Evolutionary conservation across 2,888 invertebrate genomes (phyloP).

Genomic region (Acleris cristana): DNA sequence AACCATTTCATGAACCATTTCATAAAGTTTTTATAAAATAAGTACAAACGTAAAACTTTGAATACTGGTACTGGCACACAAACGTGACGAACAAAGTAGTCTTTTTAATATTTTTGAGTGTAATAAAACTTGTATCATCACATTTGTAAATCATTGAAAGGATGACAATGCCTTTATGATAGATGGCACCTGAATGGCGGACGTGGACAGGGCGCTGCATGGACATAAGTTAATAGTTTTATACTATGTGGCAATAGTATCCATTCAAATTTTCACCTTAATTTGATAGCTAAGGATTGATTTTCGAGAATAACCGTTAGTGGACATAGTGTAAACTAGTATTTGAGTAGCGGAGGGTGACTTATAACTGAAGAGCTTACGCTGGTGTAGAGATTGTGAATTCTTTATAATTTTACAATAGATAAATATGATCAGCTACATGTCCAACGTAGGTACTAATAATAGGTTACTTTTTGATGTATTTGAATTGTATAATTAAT

Average conservation of each 20-base stretch:
- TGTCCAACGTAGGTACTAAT: neutral
- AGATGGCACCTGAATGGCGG: neutral
- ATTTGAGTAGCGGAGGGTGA: neutral
- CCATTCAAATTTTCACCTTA: neutral
- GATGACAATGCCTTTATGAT: slow-evolving; percentile 4
- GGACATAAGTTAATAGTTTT: neutral
- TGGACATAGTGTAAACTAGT: neutral
- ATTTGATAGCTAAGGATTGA: neutral
- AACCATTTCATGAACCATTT: too few species aligned
- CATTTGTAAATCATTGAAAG: slow-evolving; percentile 9
- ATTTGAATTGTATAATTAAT: too few species aligned
- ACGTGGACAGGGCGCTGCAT: slow-evolving; percentile 3
- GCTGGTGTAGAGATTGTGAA: neutral
- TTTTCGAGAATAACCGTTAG: neutral
- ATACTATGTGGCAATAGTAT: neutral
- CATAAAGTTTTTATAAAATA: too few species aligned
- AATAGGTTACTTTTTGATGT: neutral
- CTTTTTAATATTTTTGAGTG: neutral
- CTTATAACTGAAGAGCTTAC: slow-evolving; percentile 1
- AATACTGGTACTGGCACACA: neutral
- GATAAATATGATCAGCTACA: neutral
- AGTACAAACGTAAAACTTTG: too few species aligned
- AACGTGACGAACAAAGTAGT: neutral
- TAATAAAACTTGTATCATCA: neutral
- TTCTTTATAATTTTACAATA: neutral